A percentile compares a stretch with the other conserved stretches of the same genome.
Evolutionary conservation across 2,113 vertebrate genomes (phyloP).

Genomic region (human): GRCh38 chr17:44683001-44683500

Average conservation of each 20-base stretch:
- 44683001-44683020: not conserved
- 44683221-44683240: not conserved
- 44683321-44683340: too few relatives aligned
- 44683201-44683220: slow-evolving; percentile 6
- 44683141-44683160: not conserved
- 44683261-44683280: too few relatives aligned
- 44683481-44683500: too few relatives aligned
- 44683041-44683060: not conserved
- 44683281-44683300: too few relatives aligned
- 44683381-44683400: too few relatives aligned
- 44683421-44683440: too few relatives aligned
- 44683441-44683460: too few relatives aligned
- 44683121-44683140: not conserved
- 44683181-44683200: not conserved
- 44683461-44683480: too few relatives aligned
- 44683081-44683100: not conserved
- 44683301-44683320: too few relatives aligned
- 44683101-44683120: slow-evolving; percentile 23
- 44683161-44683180: not conserved
- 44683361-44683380: too few relatives aligned
- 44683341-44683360: too few relatives aligned
- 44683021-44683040: not conserved
- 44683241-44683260: not conserved
- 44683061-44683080: not conserved
- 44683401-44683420: too few relatives aligned